Evolutionary conservation across 2,888 invertebrate genomes (phyloP).

Genomic region (Hydrotaea cyrtoneurina): DNA sequence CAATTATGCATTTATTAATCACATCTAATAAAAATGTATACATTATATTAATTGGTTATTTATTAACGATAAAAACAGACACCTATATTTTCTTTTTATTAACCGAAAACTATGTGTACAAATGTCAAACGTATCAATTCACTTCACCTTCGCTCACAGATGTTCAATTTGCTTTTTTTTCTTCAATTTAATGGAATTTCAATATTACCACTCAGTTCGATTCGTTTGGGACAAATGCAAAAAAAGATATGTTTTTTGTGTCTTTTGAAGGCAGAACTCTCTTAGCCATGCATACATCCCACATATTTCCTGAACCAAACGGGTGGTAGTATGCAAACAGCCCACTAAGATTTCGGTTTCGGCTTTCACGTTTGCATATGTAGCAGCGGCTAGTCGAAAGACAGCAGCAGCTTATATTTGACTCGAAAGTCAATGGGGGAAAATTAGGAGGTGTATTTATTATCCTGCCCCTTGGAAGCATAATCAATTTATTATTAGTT

Average conservation of each 20-base stretch:
- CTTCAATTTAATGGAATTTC: constrained; percentile 37
- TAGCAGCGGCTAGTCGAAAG: background rate
- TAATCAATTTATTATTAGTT: constrained; percentile 21
- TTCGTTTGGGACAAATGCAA: background rate
- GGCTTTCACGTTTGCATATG: constrained; percentile 22
- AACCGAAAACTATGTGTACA: constrained; percentile 28
- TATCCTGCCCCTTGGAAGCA: constrained; percentile 26
- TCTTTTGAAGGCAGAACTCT: constrained; percentile 55
- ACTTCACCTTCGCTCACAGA: constrained; percentile 52
- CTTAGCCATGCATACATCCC: constrained; percentile 53
- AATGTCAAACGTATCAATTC: constrained; percentile 59
- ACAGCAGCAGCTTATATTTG: background rate
- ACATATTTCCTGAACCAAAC: constrained; percentile 43
- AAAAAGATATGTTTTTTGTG: background rate
- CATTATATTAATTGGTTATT: no score
- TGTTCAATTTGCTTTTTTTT: constrained; percentile 47
- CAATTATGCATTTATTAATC: no score
- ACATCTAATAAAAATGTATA: no score
- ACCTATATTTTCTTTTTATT: background rate
- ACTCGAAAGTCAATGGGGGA: constrained; percentile 1
- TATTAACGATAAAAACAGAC: no score
- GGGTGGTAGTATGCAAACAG: constrained; percentile 8
- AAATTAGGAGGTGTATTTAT: constrained; percentile 29
- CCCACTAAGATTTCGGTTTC: constrained; percentile 24
- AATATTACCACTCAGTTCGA: constrained; percentile 19